These are phyloP conservation scores for Loxodonta africana DNA, from an alignment of 2,113 vertebrate genomes.

Conservation along the genomic window DNA sequence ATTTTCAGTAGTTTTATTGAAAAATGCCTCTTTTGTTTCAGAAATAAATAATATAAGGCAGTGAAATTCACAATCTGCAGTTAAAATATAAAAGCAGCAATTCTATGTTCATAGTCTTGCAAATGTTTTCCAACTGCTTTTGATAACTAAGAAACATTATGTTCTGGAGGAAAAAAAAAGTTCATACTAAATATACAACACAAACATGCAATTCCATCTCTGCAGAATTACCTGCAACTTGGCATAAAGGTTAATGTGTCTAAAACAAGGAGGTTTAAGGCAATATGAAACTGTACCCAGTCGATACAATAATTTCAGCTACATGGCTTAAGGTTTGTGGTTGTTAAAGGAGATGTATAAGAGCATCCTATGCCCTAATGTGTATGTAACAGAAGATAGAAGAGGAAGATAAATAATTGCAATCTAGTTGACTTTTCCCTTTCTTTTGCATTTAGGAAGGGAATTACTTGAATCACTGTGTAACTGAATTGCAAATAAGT, in stretches of 20 bases:
- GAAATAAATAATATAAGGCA: slow-evolving; percentile 99
- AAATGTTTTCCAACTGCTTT: slow-evolving; percentile 96
- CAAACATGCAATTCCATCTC: slow-evolving; percentile 97
- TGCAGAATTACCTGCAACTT: slow-evolving; percentile 95
- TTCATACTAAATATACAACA: slow-evolving; percentile 98
- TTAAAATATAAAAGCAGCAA: slow-evolving; percentile 97
- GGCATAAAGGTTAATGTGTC: slow-evolving; percentile 93
- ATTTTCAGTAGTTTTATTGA: slow-evolving; percentile 99
- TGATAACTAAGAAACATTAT: slow-evolving; percentile 95
- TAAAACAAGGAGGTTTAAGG: slow-evolving; percentile 92
- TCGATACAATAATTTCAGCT: slow-evolving; percentile 88
- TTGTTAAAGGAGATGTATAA: slow-evolving; percentile 88
- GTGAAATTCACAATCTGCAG: slow-evolving; percentile 99
- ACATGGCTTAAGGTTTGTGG: slow-evolving; percentile 87
- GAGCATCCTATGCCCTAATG: slow-evolving; percentile 85
- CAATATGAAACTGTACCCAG: slow-evolving; percentile 90
- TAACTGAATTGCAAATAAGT: slow-evolving; percentile 82
- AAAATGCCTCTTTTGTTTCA: slow-evolving; percentile 99
- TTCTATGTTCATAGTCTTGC: slow-evolving; percentile 97
- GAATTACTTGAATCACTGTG: slow-evolving; percentile 74
- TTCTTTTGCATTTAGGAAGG: slow-evolving; percentile 69
- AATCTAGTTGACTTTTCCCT: slow-evolving; percentile 73
- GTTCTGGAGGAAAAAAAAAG: slow-evolving; percentile 91
- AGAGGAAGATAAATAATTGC: slow-evolving; percentile 81
- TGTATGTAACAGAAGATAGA: slow-evolving; percentile 85